Base-by-base conservation (phyloP, 2,888 invertebrate genomes). In the Volucella zonaria region DNA sequence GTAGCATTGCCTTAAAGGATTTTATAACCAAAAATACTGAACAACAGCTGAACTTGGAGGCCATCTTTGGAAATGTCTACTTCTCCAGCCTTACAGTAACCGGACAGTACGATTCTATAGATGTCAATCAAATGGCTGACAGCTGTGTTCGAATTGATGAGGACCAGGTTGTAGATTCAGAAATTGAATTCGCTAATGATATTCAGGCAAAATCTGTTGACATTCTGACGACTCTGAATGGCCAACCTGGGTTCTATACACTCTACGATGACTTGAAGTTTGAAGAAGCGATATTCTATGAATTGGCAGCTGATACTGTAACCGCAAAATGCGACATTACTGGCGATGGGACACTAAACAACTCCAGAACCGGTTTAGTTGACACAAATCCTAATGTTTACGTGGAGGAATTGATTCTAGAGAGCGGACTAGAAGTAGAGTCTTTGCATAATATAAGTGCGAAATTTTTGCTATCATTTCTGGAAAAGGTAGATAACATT, bases 11-110 rank as follows among this genome's bases (percentile, higher is more conserved):
- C 0, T 81, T 93, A 0, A 88, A 92, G 1, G 89, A 92, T 3
- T 92, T 94, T 80, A 88, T 94, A 0, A 93, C 93, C 2, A 90
- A 90, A 79, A 91, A 93, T 62, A 92, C 92, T 0, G 89, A 91
- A 1, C 94, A 94, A 89, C 87, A 89, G 0, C 88, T 94, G 0
- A 88, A 91, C 56, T 74, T 93, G 0, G 88, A 89, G 8, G 86
- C 88, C 9, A 87, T 93, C 1, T 89, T 91, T 3, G 92, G 92
- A 1, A 89, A 92, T 66, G 90, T 93, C 0, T 89, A 89, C 58
- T 93, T 94, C 43, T 90, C 93, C 52, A 90, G 92, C 77, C 87
- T 94, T 2, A 87, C 89, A 12, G 77, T 93, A 0, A 87, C 86
- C 8, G 93, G 92, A 1, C 82, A 90, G 11, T 92, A 91, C 70